These are phyloP conservation scores for Catotricha subobsoleta DNA, from an alignment of 2,888 invertebrate species.

Conservation along the genomic window DNA sequence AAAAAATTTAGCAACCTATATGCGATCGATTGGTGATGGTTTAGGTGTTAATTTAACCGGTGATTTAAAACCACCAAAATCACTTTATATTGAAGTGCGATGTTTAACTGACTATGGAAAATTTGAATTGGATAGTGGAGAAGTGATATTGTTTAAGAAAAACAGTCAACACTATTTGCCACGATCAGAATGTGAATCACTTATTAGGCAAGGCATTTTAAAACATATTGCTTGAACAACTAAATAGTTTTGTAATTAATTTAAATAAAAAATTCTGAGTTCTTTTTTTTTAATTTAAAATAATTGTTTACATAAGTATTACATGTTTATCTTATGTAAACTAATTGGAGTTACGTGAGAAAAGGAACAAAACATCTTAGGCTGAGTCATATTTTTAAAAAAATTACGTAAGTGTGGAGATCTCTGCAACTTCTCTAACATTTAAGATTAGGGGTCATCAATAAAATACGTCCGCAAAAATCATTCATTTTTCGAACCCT, in stretches of 20 bases:
- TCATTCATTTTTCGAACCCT: no score
- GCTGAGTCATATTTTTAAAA: no score
- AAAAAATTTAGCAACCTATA: constrained; percentile 67
- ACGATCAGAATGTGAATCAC: constrained; percentile 71
- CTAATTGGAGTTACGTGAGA: no score
- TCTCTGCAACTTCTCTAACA: no score
- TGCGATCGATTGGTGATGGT: constrained; percentile 72
- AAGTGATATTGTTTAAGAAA: constrained; percentile 68
- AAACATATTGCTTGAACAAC: constrained; percentile 39
- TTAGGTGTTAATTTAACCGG: constrained; percentile 57
- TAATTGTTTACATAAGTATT: no score
- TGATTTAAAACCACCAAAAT: constrained; percentile 79
- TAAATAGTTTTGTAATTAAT: not conserved
- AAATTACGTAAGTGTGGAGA: no score
- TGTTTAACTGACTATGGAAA: constrained; percentile 85
- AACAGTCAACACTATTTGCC: constrained; percentile 83
- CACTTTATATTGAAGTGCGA: constrained; percentile 78
- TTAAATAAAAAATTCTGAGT: no score
- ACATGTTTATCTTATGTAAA: no score
- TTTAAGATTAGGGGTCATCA: no score
- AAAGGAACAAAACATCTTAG: no score
- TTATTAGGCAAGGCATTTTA: constrained; percentile 76
- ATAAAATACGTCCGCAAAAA: no score
- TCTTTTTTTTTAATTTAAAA: no score
- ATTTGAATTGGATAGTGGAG: constrained; percentile 87